A percentile compares a stretch with the other conserved stretches of the same genome.
phyloP scores from a whole-genome alignment of 2,113 vertebrate species.

The Anolis sagrei region DNA sequence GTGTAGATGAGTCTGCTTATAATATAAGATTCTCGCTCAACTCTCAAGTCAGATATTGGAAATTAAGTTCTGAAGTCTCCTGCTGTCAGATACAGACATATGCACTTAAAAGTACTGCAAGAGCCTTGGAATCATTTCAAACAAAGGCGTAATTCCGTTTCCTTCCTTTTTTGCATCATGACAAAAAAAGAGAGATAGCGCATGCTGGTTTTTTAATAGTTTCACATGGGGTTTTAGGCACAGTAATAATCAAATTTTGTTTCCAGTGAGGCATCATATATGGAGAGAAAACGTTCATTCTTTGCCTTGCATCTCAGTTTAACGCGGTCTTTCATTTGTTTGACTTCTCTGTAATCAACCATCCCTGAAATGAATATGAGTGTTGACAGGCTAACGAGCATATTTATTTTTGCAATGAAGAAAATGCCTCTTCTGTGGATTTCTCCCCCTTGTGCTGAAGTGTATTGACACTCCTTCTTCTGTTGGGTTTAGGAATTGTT shows the following conservation, averaged over 20 bases:
- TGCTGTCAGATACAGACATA: neutral
- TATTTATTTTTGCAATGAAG: constrained; percentile 22
- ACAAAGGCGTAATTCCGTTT: constrained; percentile 5
- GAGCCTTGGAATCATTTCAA: constrained; percentile 32
- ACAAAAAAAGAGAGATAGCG: constrained; percentile 33
- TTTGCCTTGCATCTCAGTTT: constrained; percentile 28
- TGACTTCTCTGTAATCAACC: constrained; percentile 29
- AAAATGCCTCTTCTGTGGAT: constrained; percentile 7
- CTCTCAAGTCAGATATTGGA: neutral
- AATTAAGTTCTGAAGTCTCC: constrained; percentile 11
- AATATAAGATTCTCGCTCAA: neutral
- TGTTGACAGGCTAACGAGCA: constrained; percentile 29
- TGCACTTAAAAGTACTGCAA: neutral
- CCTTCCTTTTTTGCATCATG: constrained; percentile 26
- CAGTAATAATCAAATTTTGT: neutral
- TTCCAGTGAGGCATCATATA: neutral
- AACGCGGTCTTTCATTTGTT: constrained; percentile 21
- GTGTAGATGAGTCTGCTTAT: too few species aligned
- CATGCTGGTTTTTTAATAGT: constrained; percentile 24
- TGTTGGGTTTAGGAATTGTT: neutral
- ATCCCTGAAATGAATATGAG: constrained; percentile 31
- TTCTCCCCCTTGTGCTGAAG: neutral
- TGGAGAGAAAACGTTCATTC: constrained; percentile 2
- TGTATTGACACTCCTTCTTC: neutral
- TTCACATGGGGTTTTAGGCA: constrained; percentile 6